Evolutionary conservation across 2,888 invertebrate genomes (phyloP), one percentile per base, ranked within the genome.

Genomic region (Cheiracanthium punctorium): DNA sequence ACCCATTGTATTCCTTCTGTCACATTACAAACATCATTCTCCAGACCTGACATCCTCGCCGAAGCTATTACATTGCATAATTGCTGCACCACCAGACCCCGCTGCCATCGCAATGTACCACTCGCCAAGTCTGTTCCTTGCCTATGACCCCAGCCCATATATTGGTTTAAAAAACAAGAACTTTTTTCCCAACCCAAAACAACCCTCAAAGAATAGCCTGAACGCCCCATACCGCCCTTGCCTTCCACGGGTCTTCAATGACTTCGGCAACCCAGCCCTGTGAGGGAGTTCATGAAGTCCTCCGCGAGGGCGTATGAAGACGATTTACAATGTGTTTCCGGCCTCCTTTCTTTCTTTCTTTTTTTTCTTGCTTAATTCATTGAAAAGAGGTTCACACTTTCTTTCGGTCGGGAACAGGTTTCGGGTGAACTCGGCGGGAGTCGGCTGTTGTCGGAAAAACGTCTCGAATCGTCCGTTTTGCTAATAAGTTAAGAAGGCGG

Each of bases 221-320:
- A 20, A 77, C 77, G 77, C 77, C 77, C 72, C 72, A 8, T 48
- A 10, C 48, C 76, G 41, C 80, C 72, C 32, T 43, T 29, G 58
- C 17, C 48, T 48, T 48, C 48, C 17, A 2, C 17, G 48, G 24
- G 5, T 24, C 58, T 58, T 7, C 58, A 1, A 58, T 58, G 58
- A 58, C 58, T 58, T 20, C 24, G 29, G 65, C n/a, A 41, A 10
- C 70, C 33, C 72, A 64, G 29, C 64, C 82, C 82, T 64, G 37
- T n/a, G 37, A 48, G 82, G 82, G 71, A 82, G 82, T 76, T 82
- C 82, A 76, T 64, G 58, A 76, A 76, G 82, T 82, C 65, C 75
- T 29, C 32, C 14, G 1, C 43, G 17, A 29, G 67, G 82, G 82
- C 72, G 82, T 76, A 37, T 65, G 48, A 58, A 32, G 64, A 32